phyloP scores from a whole-genome alignment of 2,113 vertebrate genomes.

The Plecturocebus donacophilus region DNA sequence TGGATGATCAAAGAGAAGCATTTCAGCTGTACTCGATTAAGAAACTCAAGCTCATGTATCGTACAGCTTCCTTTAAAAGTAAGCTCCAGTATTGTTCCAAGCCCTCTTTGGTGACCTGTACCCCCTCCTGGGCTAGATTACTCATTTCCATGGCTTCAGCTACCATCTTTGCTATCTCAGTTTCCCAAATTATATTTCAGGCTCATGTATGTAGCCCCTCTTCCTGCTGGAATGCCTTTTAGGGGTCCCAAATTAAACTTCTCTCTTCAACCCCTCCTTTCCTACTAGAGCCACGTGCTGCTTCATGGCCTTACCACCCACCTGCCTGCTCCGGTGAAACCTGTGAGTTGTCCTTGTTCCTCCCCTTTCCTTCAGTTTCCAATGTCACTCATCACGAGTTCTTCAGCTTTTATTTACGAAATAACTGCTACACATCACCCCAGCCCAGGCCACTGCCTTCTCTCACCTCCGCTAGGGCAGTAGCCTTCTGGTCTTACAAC shows the following conservation, averaged over 20 bases:
- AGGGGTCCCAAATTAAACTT: background rate
- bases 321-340: background rate
- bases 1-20: background rate
- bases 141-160: background rate
- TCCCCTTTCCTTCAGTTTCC: background rate
- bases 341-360: background rate
- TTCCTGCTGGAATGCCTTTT: background rate
- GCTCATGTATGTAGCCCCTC: background rate
- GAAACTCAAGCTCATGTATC: background rate
- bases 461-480: background rate
- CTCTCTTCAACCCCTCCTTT: background rate
- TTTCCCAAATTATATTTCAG: background rate
- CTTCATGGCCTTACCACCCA: background rate
- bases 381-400: background rate
- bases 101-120: background rate
- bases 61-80: background rate
- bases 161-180: background rate
- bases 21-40: background rate
- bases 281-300: background rate
- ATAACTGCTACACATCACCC: background rate
- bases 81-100: background rate
- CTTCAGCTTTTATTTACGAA: background rate
- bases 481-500: background rate
- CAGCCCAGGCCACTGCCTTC: background rate
- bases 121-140: background rate